Conservation (phyloP, 2,888 invertebrate genomes). For the Onchidella celtica region DNA sequence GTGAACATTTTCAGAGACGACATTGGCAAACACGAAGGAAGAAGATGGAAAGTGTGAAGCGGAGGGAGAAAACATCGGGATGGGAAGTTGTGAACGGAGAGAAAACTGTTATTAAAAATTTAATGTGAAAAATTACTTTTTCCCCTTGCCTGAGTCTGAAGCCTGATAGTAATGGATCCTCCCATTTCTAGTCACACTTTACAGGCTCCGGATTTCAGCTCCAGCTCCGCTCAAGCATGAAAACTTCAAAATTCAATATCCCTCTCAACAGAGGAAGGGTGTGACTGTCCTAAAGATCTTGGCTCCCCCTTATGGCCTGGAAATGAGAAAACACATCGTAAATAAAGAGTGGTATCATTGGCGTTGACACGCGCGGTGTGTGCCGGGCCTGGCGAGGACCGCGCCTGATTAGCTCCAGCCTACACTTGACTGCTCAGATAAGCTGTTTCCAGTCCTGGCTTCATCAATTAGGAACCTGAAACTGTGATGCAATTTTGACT, state of each 20-base stretch:
- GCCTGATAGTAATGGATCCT: conserved; percentile 42
- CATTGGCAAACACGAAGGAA: too few species aligned
- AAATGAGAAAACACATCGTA: conserved; percentile 49
- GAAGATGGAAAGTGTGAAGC: neutral
- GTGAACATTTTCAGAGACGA: too few species aligned
- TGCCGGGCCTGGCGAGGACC: conserved; percentile 18
- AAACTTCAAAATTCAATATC: conserved; percentile 51
- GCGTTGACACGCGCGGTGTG: conserved; percentile 47
- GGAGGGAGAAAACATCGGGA: conserved; percentile 17
- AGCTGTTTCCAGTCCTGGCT: conserved; percentile 46
- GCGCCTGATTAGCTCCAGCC: conserved; percentile 41
- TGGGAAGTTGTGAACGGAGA: too few species aligned
- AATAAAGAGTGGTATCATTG: conserved; percentile 43
- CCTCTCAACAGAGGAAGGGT: conserved; percentile 32
- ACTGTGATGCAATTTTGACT: conserved; percentile 43
- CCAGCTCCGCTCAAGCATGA: conserved; percentile 34
- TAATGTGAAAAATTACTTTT: conserved; percentile 50
- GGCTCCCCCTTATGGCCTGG: conserved; percentile 21
- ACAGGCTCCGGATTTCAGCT: conserved; percentile 25
- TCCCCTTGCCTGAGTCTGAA: conserved; percentile 40
- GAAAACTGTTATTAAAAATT: conserved; percentile 48
- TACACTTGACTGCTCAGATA: conserved; percentile 45
- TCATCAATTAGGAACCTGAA: conserved; percentile 44
- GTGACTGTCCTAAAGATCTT: conserved; percentile 37
- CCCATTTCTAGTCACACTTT: conserved; percentile 46